Evolutionary conservation across 2,113 vertebrate genomes (phyloP).

Genomic region (Prietella phreatophila): DNA sequence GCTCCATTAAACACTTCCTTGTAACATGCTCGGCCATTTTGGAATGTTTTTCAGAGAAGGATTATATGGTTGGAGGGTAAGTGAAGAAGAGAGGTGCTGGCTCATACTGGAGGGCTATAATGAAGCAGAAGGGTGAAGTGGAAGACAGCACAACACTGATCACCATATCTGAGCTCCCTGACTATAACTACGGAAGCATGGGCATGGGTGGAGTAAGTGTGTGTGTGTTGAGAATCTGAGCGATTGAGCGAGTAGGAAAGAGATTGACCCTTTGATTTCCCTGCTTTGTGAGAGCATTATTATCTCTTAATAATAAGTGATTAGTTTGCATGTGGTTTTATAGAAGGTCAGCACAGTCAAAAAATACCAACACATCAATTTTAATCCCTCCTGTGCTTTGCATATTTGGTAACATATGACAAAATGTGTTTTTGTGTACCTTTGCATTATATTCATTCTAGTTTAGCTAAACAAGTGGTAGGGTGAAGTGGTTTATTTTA

Average conservation of each 20-base stretch:
- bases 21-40: neutral
- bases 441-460: neutral
- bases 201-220: slow-evolving; percentile 35
- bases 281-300: neutral
- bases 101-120: slow-evolving; percentile 22
- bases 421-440: neutral
- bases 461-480: neutral
- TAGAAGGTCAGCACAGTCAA: neutral
- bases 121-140: slow-evolving; percentile 45
- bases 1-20: neutral
- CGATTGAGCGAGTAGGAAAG: neutral
- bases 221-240: neutral
- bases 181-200: slow-evolving; percentile 66
- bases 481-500: neutral
- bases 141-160: slow-evolving; percentile 64
- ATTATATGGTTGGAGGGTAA: neutral
- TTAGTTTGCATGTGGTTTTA: slow-evolving; percentile 10
- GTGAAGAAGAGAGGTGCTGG: neutral
- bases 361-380: neutral
- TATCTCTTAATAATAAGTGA: neutral
- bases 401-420: neutral
- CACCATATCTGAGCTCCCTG: slow-evolving; percentile 52
- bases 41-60: neutral
- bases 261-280: neutral
- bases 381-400: neutral